Evolutionary conservation across 1,140 invertebrate genomes (phyloP).

Genomic region (Caenorhabditis inopinata): DNA sequence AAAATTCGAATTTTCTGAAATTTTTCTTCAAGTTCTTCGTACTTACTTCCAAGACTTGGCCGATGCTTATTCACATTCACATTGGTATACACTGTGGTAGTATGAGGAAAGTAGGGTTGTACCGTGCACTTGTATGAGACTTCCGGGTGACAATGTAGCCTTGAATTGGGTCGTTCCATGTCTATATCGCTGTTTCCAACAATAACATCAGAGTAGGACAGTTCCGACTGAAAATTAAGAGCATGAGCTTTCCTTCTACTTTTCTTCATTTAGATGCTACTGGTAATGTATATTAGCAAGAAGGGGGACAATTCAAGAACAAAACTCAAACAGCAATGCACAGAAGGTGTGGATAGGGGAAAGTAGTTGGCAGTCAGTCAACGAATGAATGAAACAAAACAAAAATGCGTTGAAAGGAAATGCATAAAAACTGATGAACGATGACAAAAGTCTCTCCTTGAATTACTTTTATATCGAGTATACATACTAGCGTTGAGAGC

Average conservation of each 20-base stretch:
- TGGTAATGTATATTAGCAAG: background rate
- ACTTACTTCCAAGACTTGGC: constrained; percentile 4
- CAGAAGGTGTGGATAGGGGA: background rate
- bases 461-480: constrained; percentile 18
- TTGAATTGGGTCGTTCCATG: constrained; percentile 9
- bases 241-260: background rate
- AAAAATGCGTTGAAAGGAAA: background rate
- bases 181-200: background rate
- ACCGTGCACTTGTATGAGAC: background rate
- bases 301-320: background rate
- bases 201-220: constrained; percentile 19
- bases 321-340: constrained; percentile 20
- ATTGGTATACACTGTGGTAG: background rate
- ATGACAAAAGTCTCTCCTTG: constrained; percentile 1
- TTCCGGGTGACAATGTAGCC: constrained; percentile 14
- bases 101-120: background rate
- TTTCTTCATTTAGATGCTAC: background rate
- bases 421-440: background rate
- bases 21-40: no score
- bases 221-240: background rate
- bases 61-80: background rate
- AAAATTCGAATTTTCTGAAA: no score
- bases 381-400: background rate
- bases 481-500: background rate
- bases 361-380: background rate